Evolutionary conservation across 2,797 vertebrate genomes (phyloP).

Genomic region (Protosalanx chinensis): DNA sequence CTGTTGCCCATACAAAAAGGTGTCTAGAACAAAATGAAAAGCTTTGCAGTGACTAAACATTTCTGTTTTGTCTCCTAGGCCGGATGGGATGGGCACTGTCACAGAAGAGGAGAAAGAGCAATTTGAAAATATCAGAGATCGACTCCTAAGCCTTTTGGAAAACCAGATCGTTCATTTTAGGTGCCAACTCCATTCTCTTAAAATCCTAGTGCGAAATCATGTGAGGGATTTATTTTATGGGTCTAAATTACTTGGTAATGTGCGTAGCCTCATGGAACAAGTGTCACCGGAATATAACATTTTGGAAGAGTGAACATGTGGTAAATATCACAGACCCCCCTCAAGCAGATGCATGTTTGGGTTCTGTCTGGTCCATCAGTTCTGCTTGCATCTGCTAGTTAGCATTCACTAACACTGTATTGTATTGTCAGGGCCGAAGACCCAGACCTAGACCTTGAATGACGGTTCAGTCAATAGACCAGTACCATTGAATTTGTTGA

Average conservation of each 20-base stretch:
- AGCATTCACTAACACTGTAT: conserved; percentile 46
- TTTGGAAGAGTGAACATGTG: not conserved
- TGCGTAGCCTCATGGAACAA: not conserved
- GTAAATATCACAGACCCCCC: not conserved
- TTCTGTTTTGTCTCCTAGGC: conserved; percentile 64
- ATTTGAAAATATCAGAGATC: conserved; percentile 86
- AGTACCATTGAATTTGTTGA: conserved; percentile 55
- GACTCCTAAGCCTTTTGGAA: conserved; percentile 84
- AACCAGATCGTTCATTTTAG: conserved; percentile 96
- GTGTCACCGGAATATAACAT: not conserved
- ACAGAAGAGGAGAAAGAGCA: conserved; percentile 82
- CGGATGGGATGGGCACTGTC: conserved; percentile 83
- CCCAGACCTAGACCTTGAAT: conserved; percentile 59
- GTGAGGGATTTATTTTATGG: too few species aligned
- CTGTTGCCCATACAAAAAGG: conserved; percentile 59
- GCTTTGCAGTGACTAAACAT: conserved; percentile 60
- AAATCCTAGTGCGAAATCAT: not conserved
- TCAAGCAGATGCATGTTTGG: conserved; percentile 50
- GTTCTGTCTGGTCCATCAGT: not conserved
- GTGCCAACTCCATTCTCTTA: conserved; percentile 58
- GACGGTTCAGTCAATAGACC: conserved; percentile 61
- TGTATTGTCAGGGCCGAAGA: conserved; percentile 58
- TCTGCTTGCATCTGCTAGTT: conserved; percentile 54
- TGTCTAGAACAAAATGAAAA: conserved; percentile 55
- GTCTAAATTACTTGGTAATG: too few species aligned